Evolutionary conservation across 1,140 invertebrate genomes (phyloP), one percentile per base, ranked within the genome.

Genomic region (Euwallacea similis): DNA sequence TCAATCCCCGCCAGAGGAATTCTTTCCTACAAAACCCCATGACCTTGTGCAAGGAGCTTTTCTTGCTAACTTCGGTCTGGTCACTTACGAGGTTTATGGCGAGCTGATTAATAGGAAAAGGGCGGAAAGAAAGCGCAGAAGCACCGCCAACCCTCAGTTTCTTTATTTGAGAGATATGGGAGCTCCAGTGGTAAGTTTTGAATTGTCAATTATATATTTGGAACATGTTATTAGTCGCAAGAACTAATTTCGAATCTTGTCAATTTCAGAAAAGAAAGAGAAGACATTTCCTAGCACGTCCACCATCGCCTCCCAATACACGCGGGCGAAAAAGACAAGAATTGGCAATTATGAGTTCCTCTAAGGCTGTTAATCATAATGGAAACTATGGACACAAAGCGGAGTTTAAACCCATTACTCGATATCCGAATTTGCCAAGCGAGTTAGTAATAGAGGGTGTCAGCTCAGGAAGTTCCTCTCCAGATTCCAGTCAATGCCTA

Each of bases 71-170:
- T 82, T 85, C 53, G 81, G 81, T 21, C 77, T 86, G 42, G 82
- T 82, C 41, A 85, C 84, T 8, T 81, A 78, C 4, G 80, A 79
- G 7, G 80, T 79, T 7, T 82, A 77, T 61, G 75, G 76, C 9
- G 84, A 86, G 73, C 78, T 86, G 64, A 33, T 33, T 33, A 84
- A 85, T 69, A 85, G 84, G 53, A 83, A 81, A 61, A 79, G 84
- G 65, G 81, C 81, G 4, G 85, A 86, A 75, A 80, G 85, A 47
- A 86, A 86, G 72, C 79, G 85, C 15, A 78, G 85, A 41, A 86
- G 85, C 58, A 86, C 84, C 7, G 85, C 85, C 6, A 86, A 85
- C 77, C 84, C 84, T 7, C 84, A 86, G 50, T 86, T 85, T 74
- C 78, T 86, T 7, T 86, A 86, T 78, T 33, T 33, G 4, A 33